Base-by-base conservation (phyloP, 2,797 vertebrate species). In the Enoplosus armatus region DNA sequence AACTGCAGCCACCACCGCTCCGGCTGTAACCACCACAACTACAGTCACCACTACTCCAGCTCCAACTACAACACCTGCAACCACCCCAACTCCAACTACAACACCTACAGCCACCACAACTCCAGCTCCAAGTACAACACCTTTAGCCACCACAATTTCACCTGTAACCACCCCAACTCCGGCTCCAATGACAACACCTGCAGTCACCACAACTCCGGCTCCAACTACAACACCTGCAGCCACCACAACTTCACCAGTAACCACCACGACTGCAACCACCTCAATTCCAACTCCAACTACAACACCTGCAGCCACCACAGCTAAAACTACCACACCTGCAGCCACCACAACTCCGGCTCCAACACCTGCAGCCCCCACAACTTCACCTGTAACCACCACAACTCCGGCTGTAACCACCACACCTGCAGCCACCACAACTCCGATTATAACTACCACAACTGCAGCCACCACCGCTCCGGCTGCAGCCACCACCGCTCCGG, bases 81-180 rank as follows among this genome's bases (percentile, higher is more conserved):
- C n/a, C n/a, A n/a, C n/a, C n/a, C n/a, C n/a, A n/a, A n/a, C n/a
- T n/a, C n/a, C n/a, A n/a, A n/a, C n/a, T n/a, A n/a, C n/a, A n/a
- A n/a, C n/a, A n/a, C n/a, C n/a, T n/a, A n/a, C n/a, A n/a, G n/a
- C n/a, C n/a, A n/a, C n/a, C n/a, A n/a, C n/a, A n/a, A n/a, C n/a
- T n/a, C n/a, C n/a, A n/a, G 2, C 15, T 2, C 2, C 10, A 11
- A 18, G 50, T 0, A 41, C 67, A 8, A 35, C 58, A 41, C 3
- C n/a, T 8, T 0, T 7, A 16, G 0, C 9, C 1, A 26, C 29
- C 0, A 63, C n/a, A n/a, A n/a, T n/a, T n/a, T n/a, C n/a, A n/a
- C n/a, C n/a, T n/a, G n/a, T n/a, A n/a, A n/a, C n/a, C n/a, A n/a
- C n/a, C n/a, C n/a, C 47, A 60, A 64, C 73, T 27, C 0, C 7